These are phyloP conservation scores for Yponomeuta malinellus DNA, from an alignment of 2,888 invertebrate species.

Conservation along the genomic window DNA sequence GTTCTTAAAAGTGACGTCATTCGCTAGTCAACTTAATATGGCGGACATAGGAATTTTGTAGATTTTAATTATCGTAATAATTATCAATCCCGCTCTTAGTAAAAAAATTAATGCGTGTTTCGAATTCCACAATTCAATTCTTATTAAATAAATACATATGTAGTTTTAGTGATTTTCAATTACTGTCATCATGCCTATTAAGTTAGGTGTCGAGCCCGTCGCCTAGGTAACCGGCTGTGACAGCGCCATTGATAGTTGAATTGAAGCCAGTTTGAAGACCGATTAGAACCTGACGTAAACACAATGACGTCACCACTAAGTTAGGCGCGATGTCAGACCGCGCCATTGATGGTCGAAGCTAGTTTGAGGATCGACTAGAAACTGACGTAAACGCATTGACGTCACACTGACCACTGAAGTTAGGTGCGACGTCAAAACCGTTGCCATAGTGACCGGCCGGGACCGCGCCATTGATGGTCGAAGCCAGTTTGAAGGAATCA, in stretches of 20 bases:
- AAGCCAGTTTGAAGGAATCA: constrained; percentile 79
- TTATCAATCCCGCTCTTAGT: too few relatives aligned
- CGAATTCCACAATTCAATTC: too few relatives aligned
- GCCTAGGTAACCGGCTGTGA: background rate
- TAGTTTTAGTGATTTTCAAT: too few relatives aligned
- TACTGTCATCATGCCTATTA: background rate
- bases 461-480: constrained; percentile 90
- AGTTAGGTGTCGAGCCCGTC: background rate
- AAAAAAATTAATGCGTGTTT: too few relatives aligned
- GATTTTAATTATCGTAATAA: too few relatives aligned
- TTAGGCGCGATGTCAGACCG: constrained; percentile 86
- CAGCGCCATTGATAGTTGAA: background rate
- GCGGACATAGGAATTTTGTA: too few relatives aligned
- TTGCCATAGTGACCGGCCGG: constrained; percentile 91
- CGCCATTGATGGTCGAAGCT: constrained; percentile 35
- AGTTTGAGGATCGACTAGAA: background rate
- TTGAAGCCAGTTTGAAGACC: constrained; percentile 35
- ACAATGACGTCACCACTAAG: constrained; percentile 77
- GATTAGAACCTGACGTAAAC: background rate
- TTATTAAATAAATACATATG: too few relatives aligned
- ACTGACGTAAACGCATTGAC: background rate
- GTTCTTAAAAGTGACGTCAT: too few relatives aligned
- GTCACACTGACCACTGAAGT: constrained; percentile 82
- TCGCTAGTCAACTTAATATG: too few relatives aligned
- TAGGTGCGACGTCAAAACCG: constrained; percentile 91